A percentile compares a stretch with the other conserved stretches of the same genome.
Conservation (phyloP, 2,113 vertebrate species). For the Crotalus tigris region DNA sequence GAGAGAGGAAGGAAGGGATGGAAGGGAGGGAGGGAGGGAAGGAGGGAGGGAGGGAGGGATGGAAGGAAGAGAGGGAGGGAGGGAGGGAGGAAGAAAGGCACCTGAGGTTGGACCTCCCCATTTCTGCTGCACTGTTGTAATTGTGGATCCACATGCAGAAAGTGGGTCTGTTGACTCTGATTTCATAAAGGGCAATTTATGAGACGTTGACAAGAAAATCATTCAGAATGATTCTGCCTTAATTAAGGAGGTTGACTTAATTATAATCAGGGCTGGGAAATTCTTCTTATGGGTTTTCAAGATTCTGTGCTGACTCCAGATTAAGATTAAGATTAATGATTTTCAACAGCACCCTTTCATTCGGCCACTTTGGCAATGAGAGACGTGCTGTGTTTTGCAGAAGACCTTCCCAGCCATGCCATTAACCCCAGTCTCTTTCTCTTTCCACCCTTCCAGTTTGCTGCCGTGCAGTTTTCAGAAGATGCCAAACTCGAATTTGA, state of each 20-base stretch:
- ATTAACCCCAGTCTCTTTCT: neutral
- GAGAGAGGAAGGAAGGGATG: no score
- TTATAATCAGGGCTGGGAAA: neutral
- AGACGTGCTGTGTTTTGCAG: neutral
- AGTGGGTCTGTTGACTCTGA: neutral
- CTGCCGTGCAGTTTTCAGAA: slow-evolving; percentile 77
- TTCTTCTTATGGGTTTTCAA: neutral
- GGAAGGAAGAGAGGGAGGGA: no score
- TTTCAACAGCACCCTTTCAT: neutral
- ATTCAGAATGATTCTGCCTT: neutral
- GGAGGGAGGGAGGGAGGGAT: no score
- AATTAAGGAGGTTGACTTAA: neutral
- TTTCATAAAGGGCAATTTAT: neutral
- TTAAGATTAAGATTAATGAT: neutral
- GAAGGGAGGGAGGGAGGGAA: neutral
- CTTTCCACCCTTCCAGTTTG: slow-evolving; percentile 66
- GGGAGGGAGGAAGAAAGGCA: neutral
- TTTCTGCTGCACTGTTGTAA: neutral
- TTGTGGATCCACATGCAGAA: neutral
- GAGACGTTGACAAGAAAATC: neutral
- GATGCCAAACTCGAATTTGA: slow-evolving; percentile 51
- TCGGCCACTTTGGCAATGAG: neutral
- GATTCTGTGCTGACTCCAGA: neutral
- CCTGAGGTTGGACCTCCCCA: neutral
- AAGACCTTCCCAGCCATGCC: neutral